A percentile compares a stretch with the other conserved stretches of the same genome.
Conservation (phyloP, 30 jellyfish, hydroid and myxozoan genomes). For the Calvadosia cruxmelitensis region DNA sequence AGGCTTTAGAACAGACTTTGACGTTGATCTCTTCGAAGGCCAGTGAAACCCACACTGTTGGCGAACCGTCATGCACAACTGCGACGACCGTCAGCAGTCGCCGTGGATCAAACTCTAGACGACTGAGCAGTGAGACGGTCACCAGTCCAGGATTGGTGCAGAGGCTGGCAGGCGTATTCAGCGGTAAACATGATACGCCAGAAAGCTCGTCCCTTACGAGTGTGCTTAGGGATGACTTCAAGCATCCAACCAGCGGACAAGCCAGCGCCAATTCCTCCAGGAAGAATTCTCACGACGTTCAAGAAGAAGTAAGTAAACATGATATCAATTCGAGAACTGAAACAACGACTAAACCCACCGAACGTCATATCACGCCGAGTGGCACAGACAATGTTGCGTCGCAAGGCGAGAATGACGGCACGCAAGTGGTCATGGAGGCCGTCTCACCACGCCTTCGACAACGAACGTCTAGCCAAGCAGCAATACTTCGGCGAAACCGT, state of each 20-base stretch:
- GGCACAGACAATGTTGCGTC: not conserved
- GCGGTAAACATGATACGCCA: not conserved
- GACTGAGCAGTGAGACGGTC: slow-evolving; percentile 15
- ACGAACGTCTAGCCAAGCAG: not conserved
- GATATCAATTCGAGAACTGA: slow-evolving; percentile 1
- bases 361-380: not conserved
- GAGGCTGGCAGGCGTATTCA: slow-evolving; percentile 30
- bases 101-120: slow-evolving; percentile 7
- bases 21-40: not conserved
- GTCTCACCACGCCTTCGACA: not conserved
- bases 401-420: not conserved
- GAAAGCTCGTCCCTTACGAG: slow-evolving; percentile 68
- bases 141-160: slow-evolving; percentile 50
- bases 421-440: not conserved
- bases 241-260: not conserved
- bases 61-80: not conserved
- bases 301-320: not conserved
- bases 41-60: slow-evolving; percentile 2
- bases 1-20: slow-evolving; percentile 21
- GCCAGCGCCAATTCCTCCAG: not conserved
- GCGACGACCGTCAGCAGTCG: slow-evolving; percentile 16
- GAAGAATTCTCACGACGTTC: not conserved
- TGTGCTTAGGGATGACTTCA: slow-evolving; percentile 55
- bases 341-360: not conserved
- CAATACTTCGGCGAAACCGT: not conserved